Conservation (phyloP, 2,888 invertebrate species). For the Philhelius pedissequus region DNA sequence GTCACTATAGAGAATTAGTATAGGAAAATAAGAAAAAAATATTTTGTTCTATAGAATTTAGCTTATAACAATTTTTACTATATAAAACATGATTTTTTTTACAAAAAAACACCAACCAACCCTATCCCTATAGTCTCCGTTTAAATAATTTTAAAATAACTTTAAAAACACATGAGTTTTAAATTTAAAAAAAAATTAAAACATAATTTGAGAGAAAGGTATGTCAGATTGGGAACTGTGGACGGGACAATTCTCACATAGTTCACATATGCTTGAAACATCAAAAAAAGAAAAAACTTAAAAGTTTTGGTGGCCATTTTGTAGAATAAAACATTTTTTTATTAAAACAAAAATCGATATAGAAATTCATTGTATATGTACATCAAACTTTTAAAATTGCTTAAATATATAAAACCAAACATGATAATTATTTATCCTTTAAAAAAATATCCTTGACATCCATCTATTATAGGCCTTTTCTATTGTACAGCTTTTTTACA, state of each 20-base stretch:
- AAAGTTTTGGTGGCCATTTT: constrained; percentile 72
- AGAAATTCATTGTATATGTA: constrained; percentile 69
- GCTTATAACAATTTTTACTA: constrained; percentile 45
- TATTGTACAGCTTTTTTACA: constrained; percentile 58
- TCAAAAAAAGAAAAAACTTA: constrained; percentile 59
- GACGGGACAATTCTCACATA: constrained; percentile 88
- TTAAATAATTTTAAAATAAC: constrained; percentile 68
- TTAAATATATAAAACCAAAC: constrained; percentile 38
- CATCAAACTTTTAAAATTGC: constrained; percentile 68
- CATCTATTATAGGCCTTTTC: constrained; percentile 51
- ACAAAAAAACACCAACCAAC: constrained; percentile 34
- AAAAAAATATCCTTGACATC: constrained; percentile 39
- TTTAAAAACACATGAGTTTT: constrained; percentile 59
- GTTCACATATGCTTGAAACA: constrained; percentile 77
- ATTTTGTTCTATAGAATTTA: constrained; percentile 38
- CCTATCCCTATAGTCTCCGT: constrained; percentile 58
- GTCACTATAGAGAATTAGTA: constrained; percentile 42
- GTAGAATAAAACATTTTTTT: constrained; percentile 57
- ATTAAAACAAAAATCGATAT: constrained; percentile 34
- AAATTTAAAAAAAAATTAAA: constrained; percentile 29
- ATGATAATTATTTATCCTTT: constrained; percentile 32
- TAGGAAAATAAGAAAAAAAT: constrained; percentile 22
- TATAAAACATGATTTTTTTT: constrained; percentile 23
- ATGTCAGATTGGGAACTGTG: constrained; percentile 88
- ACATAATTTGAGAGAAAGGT: constrained; percentile 72